Percentiles rank a stretch among this genome's conserved stretches.
Evolutionary conservation across 1,140 invertebrate genomes (phyloP).

Genomic region (Epicauta chinensis): DNA sequence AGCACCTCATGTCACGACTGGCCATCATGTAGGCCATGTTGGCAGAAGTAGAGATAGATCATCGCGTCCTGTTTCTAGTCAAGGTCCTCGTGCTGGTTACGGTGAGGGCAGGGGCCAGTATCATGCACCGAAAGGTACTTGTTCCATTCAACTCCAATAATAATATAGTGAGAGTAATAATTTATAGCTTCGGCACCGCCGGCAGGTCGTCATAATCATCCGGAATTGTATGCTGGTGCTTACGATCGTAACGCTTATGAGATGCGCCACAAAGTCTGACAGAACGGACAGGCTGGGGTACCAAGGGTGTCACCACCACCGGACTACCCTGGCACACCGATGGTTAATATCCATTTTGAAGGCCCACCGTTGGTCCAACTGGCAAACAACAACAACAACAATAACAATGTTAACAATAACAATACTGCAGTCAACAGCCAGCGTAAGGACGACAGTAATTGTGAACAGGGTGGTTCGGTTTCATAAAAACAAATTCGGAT

Average conservation of each 20-base stretch:
- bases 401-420: not conserved
- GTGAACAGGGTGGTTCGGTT: constrained; percentile 1
- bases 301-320: constrained; percentile 37
- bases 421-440: not conserved
- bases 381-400: not conserved
- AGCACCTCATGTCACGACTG: constrained; percentile 30
- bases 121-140: constrained; percentile 60
- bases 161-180: constrained; percentile 10
- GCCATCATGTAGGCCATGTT: constrained; percentile 34
- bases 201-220: constrained; percentile 50
- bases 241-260: constrained; percentile 52
- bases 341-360: constrained; percentile 29
- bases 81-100: constrained; percentile 60
- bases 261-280: constrained; percentile 44
- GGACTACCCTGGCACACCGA: constrained; percentile 40
- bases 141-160: not conserved
- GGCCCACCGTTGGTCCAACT: constrained; percentile 12
- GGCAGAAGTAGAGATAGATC: constrained; percentile 34
- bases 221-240: constrained; percentile 57
- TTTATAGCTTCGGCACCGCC: constrained; percentile 57
- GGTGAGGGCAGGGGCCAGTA: constrained; percentile 67
- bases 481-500: not conserved
- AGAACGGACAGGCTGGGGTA: constrained; percentile 31
- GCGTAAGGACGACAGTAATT: not conserved
- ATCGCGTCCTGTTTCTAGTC: constrained; percentile 37